Conservation (phyloP, 1,140 invertebrate genomes). For the Hyles euphorbiae region DNA sequence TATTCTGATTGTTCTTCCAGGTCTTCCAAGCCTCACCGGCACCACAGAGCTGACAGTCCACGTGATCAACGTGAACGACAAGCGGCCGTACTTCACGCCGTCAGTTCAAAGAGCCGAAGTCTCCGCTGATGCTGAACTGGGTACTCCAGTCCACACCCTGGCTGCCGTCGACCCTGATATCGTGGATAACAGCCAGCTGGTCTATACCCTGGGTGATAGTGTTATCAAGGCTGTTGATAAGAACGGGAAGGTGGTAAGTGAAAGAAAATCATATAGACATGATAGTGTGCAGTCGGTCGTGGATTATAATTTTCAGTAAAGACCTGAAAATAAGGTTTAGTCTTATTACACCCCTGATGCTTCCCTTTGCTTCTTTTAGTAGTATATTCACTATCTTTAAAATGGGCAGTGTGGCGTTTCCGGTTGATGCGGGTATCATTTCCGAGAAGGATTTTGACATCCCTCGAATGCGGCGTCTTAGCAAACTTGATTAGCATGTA, state of each 20-base stretch:
- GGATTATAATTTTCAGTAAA: no score
- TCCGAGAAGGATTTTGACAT: no score
- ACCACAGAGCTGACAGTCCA: constrained; percentile 86
- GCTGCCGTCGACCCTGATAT: constrained; percentile 90
- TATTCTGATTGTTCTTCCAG: constrained; percentile 44
- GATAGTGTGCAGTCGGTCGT: background rate
- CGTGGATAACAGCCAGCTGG: constrained; percentile 79
- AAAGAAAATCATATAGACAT: constrained; percentile 5
- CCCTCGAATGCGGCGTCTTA: no score
- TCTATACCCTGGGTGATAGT: constrained; percentile 82
- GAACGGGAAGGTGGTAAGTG: constrained; percentile 84
- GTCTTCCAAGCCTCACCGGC: constrained; percentile 86
- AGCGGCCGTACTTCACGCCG: constrained; percentile 90
- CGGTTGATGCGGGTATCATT: no score
- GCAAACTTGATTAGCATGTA: no score
- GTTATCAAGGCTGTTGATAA: constrained; percentile 86
- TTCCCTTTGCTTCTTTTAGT: no score
- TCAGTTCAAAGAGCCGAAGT: constrained; percentile 86
- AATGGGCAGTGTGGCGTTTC: no score
- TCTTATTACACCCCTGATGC: no score
- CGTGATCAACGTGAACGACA: constrained; percentile 92
- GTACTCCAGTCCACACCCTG: constrained; percentile 83
- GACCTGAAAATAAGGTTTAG: no score
- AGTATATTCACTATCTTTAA: no score
- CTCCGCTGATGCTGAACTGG: constrained; percentile 85